Conservation (phyloP, 2,113 vertebrate species). For the Bubo blakistoni region DNA sequence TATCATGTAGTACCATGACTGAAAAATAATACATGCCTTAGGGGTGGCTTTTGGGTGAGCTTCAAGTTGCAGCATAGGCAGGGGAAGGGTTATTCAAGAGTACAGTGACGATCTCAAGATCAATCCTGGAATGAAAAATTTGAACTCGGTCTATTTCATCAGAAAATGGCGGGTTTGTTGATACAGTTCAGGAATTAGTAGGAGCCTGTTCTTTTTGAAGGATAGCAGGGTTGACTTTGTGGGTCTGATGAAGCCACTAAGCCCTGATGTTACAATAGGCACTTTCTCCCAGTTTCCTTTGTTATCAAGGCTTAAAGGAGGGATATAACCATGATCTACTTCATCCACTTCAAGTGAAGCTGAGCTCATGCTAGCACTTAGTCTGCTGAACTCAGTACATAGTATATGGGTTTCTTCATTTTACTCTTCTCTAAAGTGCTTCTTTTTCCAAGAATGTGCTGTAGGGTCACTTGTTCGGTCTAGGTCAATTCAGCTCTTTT, state of each 20-base stretch:
- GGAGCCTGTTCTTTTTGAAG: neutral
- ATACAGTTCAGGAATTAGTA: neutral
- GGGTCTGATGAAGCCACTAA: neutral
- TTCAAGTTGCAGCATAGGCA: neutral
- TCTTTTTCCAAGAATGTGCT: neutral
- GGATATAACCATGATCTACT: neutral
- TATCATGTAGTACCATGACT: fast-evolving
- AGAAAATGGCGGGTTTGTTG: neutral
- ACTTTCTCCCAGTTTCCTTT: neutral
- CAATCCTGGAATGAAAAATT: neutral
- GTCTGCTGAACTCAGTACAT: neutral
- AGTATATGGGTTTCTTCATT: neutral
- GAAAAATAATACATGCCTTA: neutral
- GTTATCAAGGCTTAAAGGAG: neutral
- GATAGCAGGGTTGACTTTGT: neutral
- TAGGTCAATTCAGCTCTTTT: neutral
- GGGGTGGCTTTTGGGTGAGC: neutral
- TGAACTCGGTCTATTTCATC: neutral
- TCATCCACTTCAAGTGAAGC: neutral
- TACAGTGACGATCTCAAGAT: neutral
- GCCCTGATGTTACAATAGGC: neutral
- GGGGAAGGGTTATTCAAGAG: neutral
- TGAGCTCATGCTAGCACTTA: neutral
- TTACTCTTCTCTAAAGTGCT: neutral
- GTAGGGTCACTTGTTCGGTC: neutral